Base-by-base conservation (phyloP, 2,888 invertebrate genomes). In the Allophyes oxyacanthae region DNA sequence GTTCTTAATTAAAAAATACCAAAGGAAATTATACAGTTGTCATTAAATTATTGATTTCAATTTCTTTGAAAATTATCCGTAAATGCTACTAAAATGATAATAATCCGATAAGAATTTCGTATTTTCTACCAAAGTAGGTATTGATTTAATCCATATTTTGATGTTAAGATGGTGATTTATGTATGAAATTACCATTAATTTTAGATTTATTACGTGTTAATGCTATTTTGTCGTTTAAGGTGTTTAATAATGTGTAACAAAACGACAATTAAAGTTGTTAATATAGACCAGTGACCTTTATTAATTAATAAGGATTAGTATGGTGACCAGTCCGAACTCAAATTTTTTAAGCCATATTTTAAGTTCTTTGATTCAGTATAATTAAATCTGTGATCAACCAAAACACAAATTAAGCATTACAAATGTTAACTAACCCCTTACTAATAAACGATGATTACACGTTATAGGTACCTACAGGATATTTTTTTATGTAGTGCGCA, bases 21-120 rank as follows among this genome's bases (percentile, higher is more conserved):
- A 54, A 52, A 42, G 44, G 56, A 64, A 67, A 68, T 64, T 72
- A 75, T 77, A 72, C 52, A 74, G 66, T 60, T 75, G 72, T 72
- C 72, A 68, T 48, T 61, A 56, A 71, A 64, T n/a, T 52, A 69
- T 78, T 63, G 67, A 67, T 61, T 56, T 40, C 52, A 54, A 71
- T 53, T 62, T 58, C 40, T 64, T 64, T 63, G 49, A 50, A 60
- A n/a, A 44, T 41, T 56, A 48, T 62, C 57, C 37, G 20, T 40
- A 10, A 15, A 28, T 8, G 15, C 41, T 15, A 43, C 50, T 45
- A 53, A 43, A 62, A 61, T 56, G 51, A 60, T 34, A 65, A 65
- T 60, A 40, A 33, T 38, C 7, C 9, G 48, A 25, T 42, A 51
- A 44, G 40, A 40, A 44, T 53, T 36, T 20, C 20, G 32, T 40